These are phyloP conservation scores for Astyanax mexicanus DNA, from an alignment of 2,797 vertebrate species.

Conservation along the genomic window DNA sequence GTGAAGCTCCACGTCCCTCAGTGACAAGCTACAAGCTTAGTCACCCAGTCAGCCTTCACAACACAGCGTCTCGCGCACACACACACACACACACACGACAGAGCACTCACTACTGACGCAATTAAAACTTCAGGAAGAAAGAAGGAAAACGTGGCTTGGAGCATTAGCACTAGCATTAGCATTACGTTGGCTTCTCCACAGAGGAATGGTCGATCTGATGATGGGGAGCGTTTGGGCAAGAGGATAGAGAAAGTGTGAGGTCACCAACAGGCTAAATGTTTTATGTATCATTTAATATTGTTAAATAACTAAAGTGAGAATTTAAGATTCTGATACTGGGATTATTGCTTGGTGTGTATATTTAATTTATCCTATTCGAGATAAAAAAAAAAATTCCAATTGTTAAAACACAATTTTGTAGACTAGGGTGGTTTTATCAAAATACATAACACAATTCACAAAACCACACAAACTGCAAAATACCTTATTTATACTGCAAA, in stretches of 20 bases:
- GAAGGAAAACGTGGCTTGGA: not conserved
- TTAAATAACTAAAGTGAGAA: too few relatives aligned
- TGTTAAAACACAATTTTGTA: too few relatives aligned
- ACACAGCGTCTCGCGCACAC: slow-evolving; percentile 2
- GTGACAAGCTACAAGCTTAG: slow-evolving; percentile 39
- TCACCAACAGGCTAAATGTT: not conserved
- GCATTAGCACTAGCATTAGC: too few relatives aligned
- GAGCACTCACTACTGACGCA: slow-evolving; percentile 10
- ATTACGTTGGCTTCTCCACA: not conserved
- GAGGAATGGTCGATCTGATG: slow-evolving; percentile 22
- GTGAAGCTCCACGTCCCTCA: slow-evolving; percentile 18
- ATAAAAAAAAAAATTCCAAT: too few relatives aligned
- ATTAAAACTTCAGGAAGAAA: not conserved
- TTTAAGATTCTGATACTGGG: too few relatives aligned
- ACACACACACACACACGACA: slow-evolving; percentile 20
- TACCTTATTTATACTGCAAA: too few relatives aligned
- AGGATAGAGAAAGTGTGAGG: slow-evolving; percentile 1
- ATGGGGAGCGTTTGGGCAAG: slow-evolving; percentile 6
- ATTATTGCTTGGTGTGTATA: too few relatives aligned
- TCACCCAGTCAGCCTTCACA: slow-evolving; percentile 44
- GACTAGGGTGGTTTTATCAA: too few relatives aligned
- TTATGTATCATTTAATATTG: too few relatives aligned
- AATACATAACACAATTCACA: too few relatives aligned
- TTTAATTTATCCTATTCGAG: too few relatives aligned
- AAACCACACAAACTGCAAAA: too few relatives aligned